A percentile compares a stretch with the other conserved stretches of the same genome.
Conservation (phyloP, 1,140 invertebrate genomes). For the Yoshiicerus persimilis region DNA sequence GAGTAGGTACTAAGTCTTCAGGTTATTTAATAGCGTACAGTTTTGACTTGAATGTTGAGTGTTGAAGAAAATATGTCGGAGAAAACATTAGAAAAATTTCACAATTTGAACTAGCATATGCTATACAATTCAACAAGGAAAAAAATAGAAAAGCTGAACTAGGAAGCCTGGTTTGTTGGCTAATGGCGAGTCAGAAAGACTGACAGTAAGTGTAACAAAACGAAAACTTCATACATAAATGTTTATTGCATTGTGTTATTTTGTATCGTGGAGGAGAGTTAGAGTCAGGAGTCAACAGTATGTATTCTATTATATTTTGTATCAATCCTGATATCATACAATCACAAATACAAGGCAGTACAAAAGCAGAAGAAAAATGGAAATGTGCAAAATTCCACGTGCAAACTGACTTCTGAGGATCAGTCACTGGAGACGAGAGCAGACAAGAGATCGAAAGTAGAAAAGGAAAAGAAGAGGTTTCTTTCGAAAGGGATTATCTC, state of each 20-base stretch:
- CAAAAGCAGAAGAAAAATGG: neutral
- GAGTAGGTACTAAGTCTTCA: neutral
- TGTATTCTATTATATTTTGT: neutral
- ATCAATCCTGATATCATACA: neutral
- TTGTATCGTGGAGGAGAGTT: neutral
- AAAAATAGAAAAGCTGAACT: neutral
- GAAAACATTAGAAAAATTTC: neutral
- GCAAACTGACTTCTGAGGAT: neutral
- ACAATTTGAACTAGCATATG: neutral
- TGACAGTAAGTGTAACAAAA: neutral
- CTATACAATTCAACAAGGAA: neutral
- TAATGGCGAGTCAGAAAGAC: neutral
- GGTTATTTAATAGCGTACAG: neutral
- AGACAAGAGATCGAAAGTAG: conserved; percentile 2
- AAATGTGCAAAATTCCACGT: conserved; percentile 20
- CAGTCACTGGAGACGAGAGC: conserved; percentile 1
- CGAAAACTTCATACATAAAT: conserved; percentile 15
- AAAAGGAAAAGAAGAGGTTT: conserved; percentile 9
- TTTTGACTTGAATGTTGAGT: neutral
- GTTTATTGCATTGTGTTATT: conserved; percentile 11
- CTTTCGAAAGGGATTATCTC: conserved; percentile 9
- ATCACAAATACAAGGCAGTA: too few relatives aligned
- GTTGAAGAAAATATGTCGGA: neutral
- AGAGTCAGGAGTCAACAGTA: neutral
- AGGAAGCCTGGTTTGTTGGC: neutral